Evolutionary conservation across 2,797 vertebrate genomes (phyloP).

Genomic region (Pogonophryne albipinna): DNA sequence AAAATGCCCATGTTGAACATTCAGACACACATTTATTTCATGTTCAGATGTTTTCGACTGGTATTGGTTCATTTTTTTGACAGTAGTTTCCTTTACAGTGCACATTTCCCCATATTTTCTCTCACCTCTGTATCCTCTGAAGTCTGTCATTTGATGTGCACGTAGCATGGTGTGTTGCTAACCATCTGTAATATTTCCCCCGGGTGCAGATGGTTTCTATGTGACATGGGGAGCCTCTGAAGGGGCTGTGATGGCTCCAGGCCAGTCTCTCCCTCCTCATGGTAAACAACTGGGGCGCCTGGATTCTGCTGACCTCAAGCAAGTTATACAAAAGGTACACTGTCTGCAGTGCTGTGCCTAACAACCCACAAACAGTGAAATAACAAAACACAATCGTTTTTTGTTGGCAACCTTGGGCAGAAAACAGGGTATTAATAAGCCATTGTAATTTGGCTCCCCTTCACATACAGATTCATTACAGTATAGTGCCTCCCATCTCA

Average conservation of each 20-base stretch:
- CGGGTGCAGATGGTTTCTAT: slow-evolving; percentile 89
- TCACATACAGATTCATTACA: too few species aligned
- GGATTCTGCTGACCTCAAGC: slow-evolving; percentile 88
- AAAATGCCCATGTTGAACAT: background rate
- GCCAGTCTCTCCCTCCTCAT: slow-evolving; percentile 90
- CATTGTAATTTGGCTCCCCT: too few species aligned
- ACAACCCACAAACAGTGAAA: too few species aligned
- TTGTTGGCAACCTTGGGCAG: too few species aligned
- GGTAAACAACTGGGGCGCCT: slow-evolving; percentile 92
- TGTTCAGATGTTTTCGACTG: background rate
- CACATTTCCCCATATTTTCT: background rate
- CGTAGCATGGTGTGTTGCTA: background rate
- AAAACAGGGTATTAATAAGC: too few species aligned
- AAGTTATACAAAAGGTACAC: slow-evolving; percentile 93
- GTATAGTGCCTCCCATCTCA: too few species aligned
- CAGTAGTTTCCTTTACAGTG: background rate
- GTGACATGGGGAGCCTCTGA: slow-evolving; percentile 92
- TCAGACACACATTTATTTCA: background rate
- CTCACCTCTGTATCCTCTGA: background rate
- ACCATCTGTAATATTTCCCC: slow-evolving; percentile 17
- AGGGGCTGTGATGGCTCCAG: slow-evolving; percentile 79
- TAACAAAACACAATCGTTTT: too few species aligned
- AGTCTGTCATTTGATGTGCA: slow-evolving; percentile 6
- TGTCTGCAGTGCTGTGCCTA: background rate
- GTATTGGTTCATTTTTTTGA: background rate